phyloP scores from a whole-genome alignment of 2,113 vertebrate species.

The Alexandromys fortis region DNA sequence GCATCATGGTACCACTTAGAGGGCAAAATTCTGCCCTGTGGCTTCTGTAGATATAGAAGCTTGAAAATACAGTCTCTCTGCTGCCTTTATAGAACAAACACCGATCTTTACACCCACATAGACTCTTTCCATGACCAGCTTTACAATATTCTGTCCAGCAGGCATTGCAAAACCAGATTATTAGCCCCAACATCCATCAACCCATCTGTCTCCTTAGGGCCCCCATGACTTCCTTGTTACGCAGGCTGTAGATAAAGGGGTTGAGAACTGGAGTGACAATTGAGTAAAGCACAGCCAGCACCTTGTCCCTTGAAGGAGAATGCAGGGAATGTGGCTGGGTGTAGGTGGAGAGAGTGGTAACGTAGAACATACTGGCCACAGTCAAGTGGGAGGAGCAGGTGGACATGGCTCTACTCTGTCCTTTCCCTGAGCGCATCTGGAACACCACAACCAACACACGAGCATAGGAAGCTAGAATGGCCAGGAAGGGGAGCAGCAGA shows the following conservation, averaged over 20 bases:
- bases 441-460: not conserved
- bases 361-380: constrained; percentile 13
- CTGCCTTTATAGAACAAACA: not conserved
- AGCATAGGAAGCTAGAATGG: constrained; percentile 34
- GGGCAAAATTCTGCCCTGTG: too few species aligned
- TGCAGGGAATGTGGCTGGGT: not conserved
- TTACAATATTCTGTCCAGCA: not conserved
- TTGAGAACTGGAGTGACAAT: constrained; percentile 30
- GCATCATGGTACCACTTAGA: not conserved
- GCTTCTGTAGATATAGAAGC: not conserved
- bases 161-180: not conserved
- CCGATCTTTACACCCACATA: rapidly evolving
- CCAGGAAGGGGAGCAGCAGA: constrained; percentile 28
- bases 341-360: not conserved
- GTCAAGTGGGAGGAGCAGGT: constrained; percentile 48
- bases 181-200: not conserved
- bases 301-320: not conserved
- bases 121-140: not conserved
- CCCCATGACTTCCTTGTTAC: constrained; percentile 19
- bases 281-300: not conserved
- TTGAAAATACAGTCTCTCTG: not conserved
- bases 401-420: not conserved
- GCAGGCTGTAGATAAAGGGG: constrained; percentile 31
- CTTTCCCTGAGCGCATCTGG: not conserved
- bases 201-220: not conserved